Percentiles rank a stretch among this genome's conserved stretches.
Conservation (phyloP, 1,140 invertebrate species). For the Heliconius hermathena region DNA sequence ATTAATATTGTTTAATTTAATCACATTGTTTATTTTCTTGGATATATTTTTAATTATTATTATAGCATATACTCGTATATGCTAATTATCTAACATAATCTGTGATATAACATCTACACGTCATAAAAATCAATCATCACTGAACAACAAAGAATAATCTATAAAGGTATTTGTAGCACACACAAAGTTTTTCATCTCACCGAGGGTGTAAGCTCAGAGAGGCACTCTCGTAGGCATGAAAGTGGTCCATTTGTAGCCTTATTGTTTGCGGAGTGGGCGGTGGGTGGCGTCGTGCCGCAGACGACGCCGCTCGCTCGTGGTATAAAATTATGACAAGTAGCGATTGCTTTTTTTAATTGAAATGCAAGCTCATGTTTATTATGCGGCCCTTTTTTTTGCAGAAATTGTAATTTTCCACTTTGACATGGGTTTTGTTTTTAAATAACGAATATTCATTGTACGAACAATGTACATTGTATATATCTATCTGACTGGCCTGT, state of each 20-base stretch:
- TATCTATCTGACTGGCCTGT: neutral
- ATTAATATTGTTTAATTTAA: neutral
- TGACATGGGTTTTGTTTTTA: neutral
- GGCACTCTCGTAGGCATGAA: conserved; percentile 46
- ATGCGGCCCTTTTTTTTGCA: neutral
- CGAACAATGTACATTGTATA: too few species aligned
- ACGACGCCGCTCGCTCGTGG: conserved; percentile 38
- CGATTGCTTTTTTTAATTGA: conserved; percentile 14
- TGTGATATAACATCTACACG: neutral
- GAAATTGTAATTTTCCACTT: neutral
- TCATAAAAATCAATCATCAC: neutral
- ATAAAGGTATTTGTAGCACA: conserved; percentile 10
- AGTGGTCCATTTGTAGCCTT: conserved; percentile 48
- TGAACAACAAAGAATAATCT: neutral
- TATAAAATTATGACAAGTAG: conserved; percentile 14
- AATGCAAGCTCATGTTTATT: neutral
- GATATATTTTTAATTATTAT: too few species aligned
- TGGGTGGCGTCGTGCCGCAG: conserved; percentile 29
- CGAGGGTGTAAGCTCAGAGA: conserved; percentile 35
- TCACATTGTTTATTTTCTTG: too few species aligned
- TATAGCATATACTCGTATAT: neutral
- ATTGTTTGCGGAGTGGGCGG: conserved; percentile 45
- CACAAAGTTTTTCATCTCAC: conserved; percentile 25
- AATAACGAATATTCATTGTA: neutral
- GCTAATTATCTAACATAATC: neutral